Conservation (phyloP, 92 coral and sea anemone genomes). For the Muricea muricata region DNA sequence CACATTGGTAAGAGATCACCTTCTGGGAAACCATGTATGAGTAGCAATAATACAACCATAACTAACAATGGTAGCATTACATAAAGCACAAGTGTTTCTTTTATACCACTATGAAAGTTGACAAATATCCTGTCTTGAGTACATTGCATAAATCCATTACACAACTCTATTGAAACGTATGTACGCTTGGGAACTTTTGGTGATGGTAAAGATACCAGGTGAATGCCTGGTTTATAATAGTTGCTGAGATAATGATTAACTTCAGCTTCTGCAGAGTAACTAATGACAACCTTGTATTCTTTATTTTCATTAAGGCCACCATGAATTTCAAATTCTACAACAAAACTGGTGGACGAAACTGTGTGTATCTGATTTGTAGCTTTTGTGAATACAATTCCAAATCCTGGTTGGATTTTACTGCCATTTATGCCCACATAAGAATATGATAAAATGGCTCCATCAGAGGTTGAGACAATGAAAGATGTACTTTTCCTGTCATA, state of each 20-base stretch:
- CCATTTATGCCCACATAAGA: not conserved
- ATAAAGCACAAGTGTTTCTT: constrained; percentile 1
- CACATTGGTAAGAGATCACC: constrained; percentile 70
- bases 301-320: not conserved
- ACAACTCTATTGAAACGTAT: constrained; percentile 19
- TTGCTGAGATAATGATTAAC: not conserved
- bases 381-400: constrained; percentile 1
- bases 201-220: not conserved
- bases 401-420: not conserved
- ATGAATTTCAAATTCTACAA: constrained; percentile 37
- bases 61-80: constrained; percentile 73
- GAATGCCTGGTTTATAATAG: constrained; percentile 23
- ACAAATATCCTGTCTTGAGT: constrained; percentile 10
- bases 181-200: constrained; percentile 23
- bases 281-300: not conserved
- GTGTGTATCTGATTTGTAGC: not conserved
- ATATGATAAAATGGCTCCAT: constrained; percentile 23
- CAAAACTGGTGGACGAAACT: not conserved
- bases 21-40: constrained; percentile 67
- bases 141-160: constrained; percentile 27
- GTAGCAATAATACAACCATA: constrained; percentile 67
- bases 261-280: constrained; percentile 15
- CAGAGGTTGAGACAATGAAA: constrained; percentile 28
- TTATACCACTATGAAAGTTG: not conserved
- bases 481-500: not conserved